These are phyloP conservation scores for Anastrepha ludens DNA, from an alignment of 1,140 invertebrate species.

Conservation along the genomic window DNA sequence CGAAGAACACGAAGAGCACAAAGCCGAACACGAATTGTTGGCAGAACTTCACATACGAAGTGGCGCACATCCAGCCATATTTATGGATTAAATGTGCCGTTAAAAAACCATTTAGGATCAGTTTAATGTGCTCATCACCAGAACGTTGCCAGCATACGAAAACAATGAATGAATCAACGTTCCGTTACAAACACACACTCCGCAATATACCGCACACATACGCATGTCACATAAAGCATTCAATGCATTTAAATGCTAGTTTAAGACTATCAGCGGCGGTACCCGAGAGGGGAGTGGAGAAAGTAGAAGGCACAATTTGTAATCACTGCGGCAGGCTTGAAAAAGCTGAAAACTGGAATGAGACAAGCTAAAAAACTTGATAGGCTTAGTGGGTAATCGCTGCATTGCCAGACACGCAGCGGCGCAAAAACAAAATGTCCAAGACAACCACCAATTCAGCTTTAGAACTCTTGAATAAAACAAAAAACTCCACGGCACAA, in stretches of 20 bases:
- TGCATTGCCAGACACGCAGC: slow-evolving; percentile 2
- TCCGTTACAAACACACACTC: background rate
- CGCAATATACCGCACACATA: background rate
- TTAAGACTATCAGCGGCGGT: background rate
- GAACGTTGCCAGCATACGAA: slow-evolving; percentile 71
- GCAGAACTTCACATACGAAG: background rate
- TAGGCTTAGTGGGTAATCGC: slow-evolving; percentile 46
- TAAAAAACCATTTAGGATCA: slow-evolving; percentile 74
- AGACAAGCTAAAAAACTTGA: slow-evolving; percentile 26
- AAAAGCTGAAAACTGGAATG: background rate
- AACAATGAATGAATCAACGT: slow-evolving; percentile 62
- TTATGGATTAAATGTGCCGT: slow-evolving; percentile 69
- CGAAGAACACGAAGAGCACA: background rate
- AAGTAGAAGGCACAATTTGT: background rate
- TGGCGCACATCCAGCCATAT: background rate
- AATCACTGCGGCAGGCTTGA: background rate
- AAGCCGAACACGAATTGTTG: background rate
- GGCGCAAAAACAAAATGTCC: background rate
- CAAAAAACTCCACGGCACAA: background rate
- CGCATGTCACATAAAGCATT: background rate
- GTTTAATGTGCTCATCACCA: slow-evolving; percentile 72
- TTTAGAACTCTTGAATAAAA: background rate
- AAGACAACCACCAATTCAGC: background rate
- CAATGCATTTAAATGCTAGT: slow-evolving; percentile 47
- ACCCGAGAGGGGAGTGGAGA: background rate